Evolutionary conservation across 2,888 invertebrate species (phyloP).

Genomic region (Hypomecis punctinalis): DNA sequence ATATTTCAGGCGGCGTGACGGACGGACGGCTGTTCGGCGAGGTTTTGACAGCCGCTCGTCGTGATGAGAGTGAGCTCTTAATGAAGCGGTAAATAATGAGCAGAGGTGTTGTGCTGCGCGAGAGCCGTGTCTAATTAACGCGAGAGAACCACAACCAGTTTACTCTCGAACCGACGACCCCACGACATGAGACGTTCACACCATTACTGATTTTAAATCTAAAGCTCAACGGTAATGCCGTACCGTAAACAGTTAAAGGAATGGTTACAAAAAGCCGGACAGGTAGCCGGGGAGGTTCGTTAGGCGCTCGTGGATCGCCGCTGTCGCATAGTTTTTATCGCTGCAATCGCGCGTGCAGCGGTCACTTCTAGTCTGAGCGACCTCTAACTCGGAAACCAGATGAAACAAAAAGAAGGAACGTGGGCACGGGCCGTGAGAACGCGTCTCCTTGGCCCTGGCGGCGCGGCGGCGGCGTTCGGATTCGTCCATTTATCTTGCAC

Average conservation of each 20-base stretch:
- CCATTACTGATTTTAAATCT: constrained; percentile 55
- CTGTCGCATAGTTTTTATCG: constrained; percentile 74
- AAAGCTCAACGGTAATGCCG: constrained; percentile 56
- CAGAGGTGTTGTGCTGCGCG: constrained; percentile 74
- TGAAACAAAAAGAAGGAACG: constrained; percentile 78
- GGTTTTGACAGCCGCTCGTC: constrained; percentile 79
- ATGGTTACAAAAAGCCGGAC: constrained; percentile 58
- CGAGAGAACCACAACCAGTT: constrained; percentile 64
- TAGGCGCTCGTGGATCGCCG: constrained; percentile 59
- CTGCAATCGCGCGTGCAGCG: constrained; percentile 74
- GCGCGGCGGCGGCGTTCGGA: constrained; percentile 48
- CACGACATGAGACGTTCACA: constrained; percentile 57
- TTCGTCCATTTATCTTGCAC: constrained; percentile 82
- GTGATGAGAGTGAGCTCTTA: constrained; percentile 80
- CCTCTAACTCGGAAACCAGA: constrained; percentile 81
- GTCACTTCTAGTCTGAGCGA: constrained; percentile 77
- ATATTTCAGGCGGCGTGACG: constrained; percentile 73
- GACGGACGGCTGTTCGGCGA: constrained; percentile 70
- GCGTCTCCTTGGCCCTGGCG: constrained; percentile 70
- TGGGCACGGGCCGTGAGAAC: constrained; percentile 84
- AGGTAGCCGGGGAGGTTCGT: constrained; percentile 67
- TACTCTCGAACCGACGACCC: constrained; percentile 55
- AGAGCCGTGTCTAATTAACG: constrained; percentile 80
- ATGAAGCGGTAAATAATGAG: constrained; percentile 85
- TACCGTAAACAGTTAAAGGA: constrained; percentile 51